A percentile compares a stretch with the other conserved stretches of the same genome.
Conservation (phyloP, 2,888 invertebrate species). For the Helobdella robusta region DNA sequence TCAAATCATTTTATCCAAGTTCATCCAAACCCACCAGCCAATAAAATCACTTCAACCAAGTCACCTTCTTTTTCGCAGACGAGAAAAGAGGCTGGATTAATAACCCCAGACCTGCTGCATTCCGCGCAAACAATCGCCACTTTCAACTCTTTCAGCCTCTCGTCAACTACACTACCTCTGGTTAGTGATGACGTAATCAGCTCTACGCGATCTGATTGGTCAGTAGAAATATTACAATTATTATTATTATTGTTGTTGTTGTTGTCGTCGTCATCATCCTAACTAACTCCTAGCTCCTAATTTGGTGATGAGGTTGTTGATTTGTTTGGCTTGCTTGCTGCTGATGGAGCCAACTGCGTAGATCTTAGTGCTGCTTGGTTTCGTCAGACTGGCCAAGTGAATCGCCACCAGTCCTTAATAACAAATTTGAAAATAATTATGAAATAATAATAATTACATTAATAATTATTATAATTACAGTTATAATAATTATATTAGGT, state of each 20-base stretch:
- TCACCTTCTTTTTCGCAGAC: constrained; percentile 13
- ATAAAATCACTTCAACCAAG: too few relatives aligned
- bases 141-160: not conserved
- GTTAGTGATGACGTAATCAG: too few relatives aligned
- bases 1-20: too few relatives aligned
- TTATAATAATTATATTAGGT: too few relatives aligned
- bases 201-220: too few relatives aligned
- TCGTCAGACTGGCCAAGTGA: constrained; percentile 44
- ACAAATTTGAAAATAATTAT: constrained; percentile 27
- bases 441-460: not conserved
- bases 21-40: too few relatives aligned
- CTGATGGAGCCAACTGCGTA: constrained; percentile 42
- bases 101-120: constrained; percentile 8
- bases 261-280: too few relatives aligned
- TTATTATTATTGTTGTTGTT: too few relatives aligned
- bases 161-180: not conserved
- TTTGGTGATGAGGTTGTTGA: not conserved
- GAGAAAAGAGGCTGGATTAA: constrained; percentile 15
- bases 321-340: constrained; percentile 26
- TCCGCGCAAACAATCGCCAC: not conserved
- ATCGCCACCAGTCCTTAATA: constrained; percentile 43
- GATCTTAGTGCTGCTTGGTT: constrained; percentile 37
- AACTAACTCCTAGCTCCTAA: not conserved
- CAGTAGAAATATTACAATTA: too few relatives aligned
- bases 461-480: too few relatives aligned